phyloP scores from a whole-genome alignment of 2,888 invertebrate genomes.

The Cerastis rubricosa region DNA sequence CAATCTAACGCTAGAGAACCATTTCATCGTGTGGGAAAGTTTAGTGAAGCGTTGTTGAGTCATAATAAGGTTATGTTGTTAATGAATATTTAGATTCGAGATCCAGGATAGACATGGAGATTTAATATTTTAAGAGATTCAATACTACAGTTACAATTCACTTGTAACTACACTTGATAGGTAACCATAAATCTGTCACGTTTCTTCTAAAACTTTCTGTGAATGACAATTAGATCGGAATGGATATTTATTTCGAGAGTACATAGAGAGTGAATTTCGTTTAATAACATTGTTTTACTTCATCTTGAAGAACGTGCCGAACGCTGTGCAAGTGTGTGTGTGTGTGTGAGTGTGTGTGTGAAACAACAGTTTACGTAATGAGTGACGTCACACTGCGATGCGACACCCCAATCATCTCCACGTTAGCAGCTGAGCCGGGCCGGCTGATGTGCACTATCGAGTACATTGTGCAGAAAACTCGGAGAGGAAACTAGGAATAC shows the following conservation, averaged over 20 bases:
- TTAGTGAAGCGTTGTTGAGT: background rate
- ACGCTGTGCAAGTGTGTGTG: background rate
- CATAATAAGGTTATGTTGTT: background rate
- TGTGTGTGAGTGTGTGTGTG: background rate
- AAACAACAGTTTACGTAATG: no score
- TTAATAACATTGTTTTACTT: background rate
- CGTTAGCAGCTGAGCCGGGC: background rate
- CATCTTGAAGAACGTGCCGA: background rate
- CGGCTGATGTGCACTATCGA: background rate
- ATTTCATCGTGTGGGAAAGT: no score
- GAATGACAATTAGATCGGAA: no score
- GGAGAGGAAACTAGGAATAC: background rate
- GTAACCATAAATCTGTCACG: background rate
- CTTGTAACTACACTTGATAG: background rate
- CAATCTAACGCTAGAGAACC: background rate
- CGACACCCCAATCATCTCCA: background rate
- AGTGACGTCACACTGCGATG: conserved; percentile 2
- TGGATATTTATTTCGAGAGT: no score
- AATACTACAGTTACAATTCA: no score
- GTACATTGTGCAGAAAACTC: background rate
- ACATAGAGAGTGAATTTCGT: no score
- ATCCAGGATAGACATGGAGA: background rate
- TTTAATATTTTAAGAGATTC: background rate
- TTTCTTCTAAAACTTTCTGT: background rate
- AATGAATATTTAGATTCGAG: background rate